Percentiles rank a stretch among this genome's conserved stretches.
Conservation (phyloP, 1,140 invertebrate genomes). For the Drosophila arizonae region DNA sequence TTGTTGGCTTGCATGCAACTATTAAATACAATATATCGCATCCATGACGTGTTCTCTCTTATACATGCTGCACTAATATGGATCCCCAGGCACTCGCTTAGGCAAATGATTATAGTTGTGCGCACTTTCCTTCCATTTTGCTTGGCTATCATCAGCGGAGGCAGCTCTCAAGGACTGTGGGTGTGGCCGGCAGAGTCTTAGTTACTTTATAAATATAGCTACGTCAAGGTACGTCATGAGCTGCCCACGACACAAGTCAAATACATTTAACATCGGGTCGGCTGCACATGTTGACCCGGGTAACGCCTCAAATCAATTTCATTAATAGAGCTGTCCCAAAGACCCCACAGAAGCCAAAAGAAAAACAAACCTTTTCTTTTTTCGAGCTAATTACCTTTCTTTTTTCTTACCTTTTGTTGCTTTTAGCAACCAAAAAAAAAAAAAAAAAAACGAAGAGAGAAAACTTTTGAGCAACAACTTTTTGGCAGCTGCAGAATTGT, state of each 20-base stretch:
- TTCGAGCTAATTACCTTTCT: constrained; percentile 33
- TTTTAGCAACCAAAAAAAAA: not conserved
- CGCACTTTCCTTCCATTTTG: not conserved
- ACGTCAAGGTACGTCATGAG: not conserved
- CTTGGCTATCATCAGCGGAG: not conserved
- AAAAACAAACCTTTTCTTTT: constrained; percentile 15
- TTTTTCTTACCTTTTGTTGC: not conserved
- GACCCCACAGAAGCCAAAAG: not conserved
- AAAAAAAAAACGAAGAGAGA: not conserved
- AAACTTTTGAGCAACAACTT: constrained; percentile 2
- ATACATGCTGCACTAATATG: constrained; percentile 19
- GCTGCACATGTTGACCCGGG: constrained; percentile 14
- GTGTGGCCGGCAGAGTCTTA: not conserved
- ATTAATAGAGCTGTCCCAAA: constrained; percentile 18
- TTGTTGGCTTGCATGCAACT: not conserved
- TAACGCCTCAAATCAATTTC: constrained; percentile 40
- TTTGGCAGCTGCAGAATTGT: not conserved
- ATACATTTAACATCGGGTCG: not conserved
- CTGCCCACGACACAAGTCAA: constrained; percentile 22
- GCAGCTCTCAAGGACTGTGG: not conserved
- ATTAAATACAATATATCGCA: constrained; percentile 16
- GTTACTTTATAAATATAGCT: constrained; percentile 14
- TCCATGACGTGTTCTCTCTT: not conserved
- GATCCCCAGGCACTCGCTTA: not conserved
- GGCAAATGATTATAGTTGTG: not conserved